Percentiles rank a stretch among this genome's conserved stretches.
These are phyloP conservation scores for Atopsyche davidsoni DNA, from an alignment of 1,140 invertebrate genomes.

Conservation along the genomic window DNA sequence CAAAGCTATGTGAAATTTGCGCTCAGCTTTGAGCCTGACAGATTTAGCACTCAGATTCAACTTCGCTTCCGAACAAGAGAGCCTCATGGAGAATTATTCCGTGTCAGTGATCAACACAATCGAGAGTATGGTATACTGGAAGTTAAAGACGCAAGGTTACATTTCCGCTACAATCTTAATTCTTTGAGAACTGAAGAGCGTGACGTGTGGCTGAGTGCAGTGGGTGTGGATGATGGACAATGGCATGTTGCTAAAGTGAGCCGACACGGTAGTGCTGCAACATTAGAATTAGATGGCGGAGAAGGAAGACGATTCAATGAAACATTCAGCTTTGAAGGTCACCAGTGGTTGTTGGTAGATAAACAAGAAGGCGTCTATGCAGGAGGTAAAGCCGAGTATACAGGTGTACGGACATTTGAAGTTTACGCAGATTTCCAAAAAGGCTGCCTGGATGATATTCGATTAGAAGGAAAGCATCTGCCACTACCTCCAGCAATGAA, in stretches of 20 bases:
- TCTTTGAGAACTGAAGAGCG: conserved; percentile 82
- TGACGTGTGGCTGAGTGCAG: conserved; percentile 83
- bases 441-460: conserved; percentile 56
- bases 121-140: conserved; percentile 92
- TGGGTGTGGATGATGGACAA: conserved; percentile 90
- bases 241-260: conserved; percentile 91
- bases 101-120: conserved; percentile 90
- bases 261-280: conserved; percentile 90
- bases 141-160: conserved; percentile 84
- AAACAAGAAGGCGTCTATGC: conserved; percentile 93
- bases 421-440: conserved; percentile 94
- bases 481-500: conserved; percentile 89
- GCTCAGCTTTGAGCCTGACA: conserved; percentile 86
- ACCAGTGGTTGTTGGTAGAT: conserved; percentile 87
- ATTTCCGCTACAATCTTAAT: conserved; percentile 91
- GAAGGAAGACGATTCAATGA: conserved; percentile 93
- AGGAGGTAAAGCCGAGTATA: conserved; percentile 91
- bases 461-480: conserved; percentile 86
- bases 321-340: conserved; percentile 83
- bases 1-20: conserved; percentile 95
- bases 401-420: conserved; percentile 84
- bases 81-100: conserved; percentile 83
- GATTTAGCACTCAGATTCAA: conserved; percentile 88
- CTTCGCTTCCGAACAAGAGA: conserved; percentile 89
- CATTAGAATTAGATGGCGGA: conserved; percentile 87